Base-by-base conservation (phyloP, 2,888 invertebrate genomes). In the Drosophila macrospina region DNA sequence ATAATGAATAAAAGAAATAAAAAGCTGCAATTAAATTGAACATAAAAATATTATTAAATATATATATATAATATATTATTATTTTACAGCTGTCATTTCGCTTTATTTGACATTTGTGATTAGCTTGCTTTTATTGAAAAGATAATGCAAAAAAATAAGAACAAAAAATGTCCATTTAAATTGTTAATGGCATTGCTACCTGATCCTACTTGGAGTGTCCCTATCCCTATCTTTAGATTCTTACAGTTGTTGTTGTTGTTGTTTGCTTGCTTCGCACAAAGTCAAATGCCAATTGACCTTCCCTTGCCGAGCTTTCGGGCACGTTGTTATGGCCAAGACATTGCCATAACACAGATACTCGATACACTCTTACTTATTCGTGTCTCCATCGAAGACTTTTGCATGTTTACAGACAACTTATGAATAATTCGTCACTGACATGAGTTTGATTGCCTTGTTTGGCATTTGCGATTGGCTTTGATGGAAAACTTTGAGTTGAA, bases 101-200 rank as follows among this genome's bases (percentile, higher is more conserved):
- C 37, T 45, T 72, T 61, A 42, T 30, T 37, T 69, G 68, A 42
- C 78, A 69, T 55, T 72, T 78, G 72, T 74, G 80, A 83, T 74
- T 78, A 3, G 39, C 63, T 62, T 70, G 51, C 71, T 51, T 65
- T 65, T 15, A 45, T 75, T 50, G 34, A 34, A 24, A 10, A 24
- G 55, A 28, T 50, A 67, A 65, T 41, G 47, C 51, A 37, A 47
- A 52, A 67, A 2, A 74, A 63, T 61, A 66, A 55, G 42, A 20
- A 20, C 3, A 20, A 20, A 20, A 20, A 20, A 20, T n/a, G n/a
- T n/a, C n/a, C 70, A 61, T 20, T 45, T 55, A 65, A 81, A 70
- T 70, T 69, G 51, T 65, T 63, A 67, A 69, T 69, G 52, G 54
- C 61, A 34, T 66, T 59, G 34, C 36, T 62, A 45, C 68, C 70